Evolutionary conservation across 2,113 vertebrate species (phyloP).

Genomic region (Eulacestoma nigropectus): DNA sequence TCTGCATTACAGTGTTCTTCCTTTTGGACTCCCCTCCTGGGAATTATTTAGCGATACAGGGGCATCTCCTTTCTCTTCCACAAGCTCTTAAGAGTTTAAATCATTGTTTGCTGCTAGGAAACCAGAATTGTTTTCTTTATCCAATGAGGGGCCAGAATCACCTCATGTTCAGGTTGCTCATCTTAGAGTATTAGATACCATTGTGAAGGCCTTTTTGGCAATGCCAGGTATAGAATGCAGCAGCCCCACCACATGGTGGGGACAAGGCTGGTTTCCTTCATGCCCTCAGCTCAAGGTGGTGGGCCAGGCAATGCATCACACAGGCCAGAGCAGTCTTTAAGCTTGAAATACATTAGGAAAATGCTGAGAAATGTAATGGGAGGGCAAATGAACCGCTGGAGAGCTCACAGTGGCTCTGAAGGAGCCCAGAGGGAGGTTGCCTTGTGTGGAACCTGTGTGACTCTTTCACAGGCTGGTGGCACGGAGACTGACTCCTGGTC

Average conservation of each 20-base stretch:
- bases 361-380: neutral
- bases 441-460: fast-evolving
- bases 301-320: neutral
- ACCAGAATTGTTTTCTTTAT: neutral
- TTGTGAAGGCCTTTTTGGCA: neutral
- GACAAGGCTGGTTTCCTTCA: neutral
- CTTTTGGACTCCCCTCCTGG: neutral
- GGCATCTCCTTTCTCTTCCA: neutral
- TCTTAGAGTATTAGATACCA: neutral
- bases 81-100: neutral
- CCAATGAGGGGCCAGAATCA: neutral
- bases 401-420: neutral
- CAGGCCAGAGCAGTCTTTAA: neutral
- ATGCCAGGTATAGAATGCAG: neutral
- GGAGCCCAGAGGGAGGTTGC: neutral
- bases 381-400: neutral
- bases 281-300: neutral
- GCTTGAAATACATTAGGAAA: neutral
- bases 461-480: neutral
- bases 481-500: fast-evolving
- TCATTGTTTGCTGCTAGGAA: neutral
- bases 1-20: neutral
- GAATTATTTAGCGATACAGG: neutral
- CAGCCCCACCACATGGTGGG: fast-evolving
- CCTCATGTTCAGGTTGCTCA: neutral